Evolutionary conservation across 2,113 vertebrate genomes (phyloP), one percentile per base, ranked within the genome.

Genomic region (Lepidothrix coronata): DNA sequence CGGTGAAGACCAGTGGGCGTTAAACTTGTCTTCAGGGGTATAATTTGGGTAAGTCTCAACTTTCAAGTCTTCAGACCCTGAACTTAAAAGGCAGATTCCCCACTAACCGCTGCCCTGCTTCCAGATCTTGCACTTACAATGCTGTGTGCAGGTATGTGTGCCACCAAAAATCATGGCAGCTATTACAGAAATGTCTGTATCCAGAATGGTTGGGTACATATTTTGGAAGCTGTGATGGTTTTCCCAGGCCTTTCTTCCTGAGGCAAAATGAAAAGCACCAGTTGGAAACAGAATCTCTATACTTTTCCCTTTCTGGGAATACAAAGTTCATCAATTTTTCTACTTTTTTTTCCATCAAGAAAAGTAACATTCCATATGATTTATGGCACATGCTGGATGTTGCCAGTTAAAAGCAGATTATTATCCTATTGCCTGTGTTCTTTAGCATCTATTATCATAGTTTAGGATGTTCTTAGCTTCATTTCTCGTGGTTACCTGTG

Each of bases 11-110:
- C 84, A 76, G 62, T 62, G 80, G 73, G 65, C 11, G 0, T 96
- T 96, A 93, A 88, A 91, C 33, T 91, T 82, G 61, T 91, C 73
- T 95, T 92, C 89, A 94, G 70, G 41, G 76, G 31, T 94, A 71
- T 94, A 88, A 94, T 96, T 95, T 95, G 65, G 57, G 76, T 81
- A 75, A 92, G 91, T 93, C 76, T 96, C 83, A 78, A 68, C 90
- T 94, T 96, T 91, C 82, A 89, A 31, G 65, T 78, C 55, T 82
- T 83, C 61, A 43, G 73, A 72, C 44, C 41, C 80, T 61, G 57
- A 88, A 76, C 3, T 55, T 81, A 57, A 75, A 94, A 88, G 57
- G 24, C 76, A 91, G 54, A 78, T 91, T 94, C 49, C 46, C 80
- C 10, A 28, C 75, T 70, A 94, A 90, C 85, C 88, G 58, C 61